Conservation (phyloP, 2,797 vertebrate genomes). For the Microcaecilia unicolor region DNA sequence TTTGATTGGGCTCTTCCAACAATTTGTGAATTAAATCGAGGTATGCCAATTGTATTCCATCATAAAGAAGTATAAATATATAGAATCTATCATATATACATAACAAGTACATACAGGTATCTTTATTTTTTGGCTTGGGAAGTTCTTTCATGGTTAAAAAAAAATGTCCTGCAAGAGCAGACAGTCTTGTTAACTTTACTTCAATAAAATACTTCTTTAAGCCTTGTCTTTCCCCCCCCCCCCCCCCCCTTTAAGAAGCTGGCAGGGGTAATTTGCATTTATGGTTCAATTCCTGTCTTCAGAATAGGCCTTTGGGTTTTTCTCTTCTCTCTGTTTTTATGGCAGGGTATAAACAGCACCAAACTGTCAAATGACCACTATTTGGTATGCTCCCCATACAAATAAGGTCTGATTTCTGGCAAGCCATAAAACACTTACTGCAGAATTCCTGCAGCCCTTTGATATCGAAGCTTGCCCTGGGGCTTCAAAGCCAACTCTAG, state of each 20-base stretch:
- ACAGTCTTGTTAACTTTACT: conserved; percentile 60
- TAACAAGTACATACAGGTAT: too few relatives aligned
- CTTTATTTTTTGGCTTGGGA: background rate
- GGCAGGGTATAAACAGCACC: conserved; percentile 64
- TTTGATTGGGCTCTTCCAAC: too few relatives aligned
- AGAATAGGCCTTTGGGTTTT: conserved; percentile 55
- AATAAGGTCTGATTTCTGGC: conserved; percentile 75
- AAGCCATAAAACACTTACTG: conserved; percentile 81
- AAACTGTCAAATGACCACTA: conserved; percentile 70
- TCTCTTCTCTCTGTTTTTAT: conserved; percentile 65
- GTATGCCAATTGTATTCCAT: too few relatives aligned
- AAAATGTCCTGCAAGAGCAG: conserved; percentile 34
- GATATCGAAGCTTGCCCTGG: conserved; percentile 49
- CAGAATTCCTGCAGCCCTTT: conserved; percentile 68
- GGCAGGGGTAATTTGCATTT: conserved; percentile 72
- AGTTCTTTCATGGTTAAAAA: background rate
- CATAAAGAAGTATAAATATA: too few relatives aligned
- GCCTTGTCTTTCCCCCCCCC: too few relatives aligned
- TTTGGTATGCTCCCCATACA: conserved; percentile 75
- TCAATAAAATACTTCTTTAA: conserved; percentile 74
- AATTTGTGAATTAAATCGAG: too few relatives aligned
- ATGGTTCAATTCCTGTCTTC: conserved; percentile 85
- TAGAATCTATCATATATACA: too few relatives aligned
- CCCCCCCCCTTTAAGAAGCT: conserved; percentile 74
- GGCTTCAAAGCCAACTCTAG: conserved; percentile 45